Base-by-base conservation (phyloP, 2,113 vertebrate species). In the Fregata magnificens region DNA sequence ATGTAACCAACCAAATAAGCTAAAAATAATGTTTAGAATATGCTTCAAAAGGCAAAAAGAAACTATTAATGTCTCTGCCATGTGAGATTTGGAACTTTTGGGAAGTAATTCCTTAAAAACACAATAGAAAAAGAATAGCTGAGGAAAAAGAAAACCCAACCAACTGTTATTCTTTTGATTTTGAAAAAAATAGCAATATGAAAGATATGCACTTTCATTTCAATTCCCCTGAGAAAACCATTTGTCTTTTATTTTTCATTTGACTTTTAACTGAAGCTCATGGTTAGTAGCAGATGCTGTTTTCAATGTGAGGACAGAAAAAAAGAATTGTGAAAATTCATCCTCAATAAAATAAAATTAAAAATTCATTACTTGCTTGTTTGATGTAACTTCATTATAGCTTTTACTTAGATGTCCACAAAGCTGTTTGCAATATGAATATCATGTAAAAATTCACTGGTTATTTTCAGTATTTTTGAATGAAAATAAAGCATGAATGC, bases 81-180 rank as follows among this genome's bases (percentile, higher is more conserved):
- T 26, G 16, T 6, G 9, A 79, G 19, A 44, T 45, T 67, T 79
- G 4, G 11, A 88, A 82, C 13, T n/a, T 82, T 11, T 50, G 16
- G 17, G 19, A 44, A 29, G 2, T 0, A 72, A n/a, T 47, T 40
- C 7, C 19, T 82, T 38, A 16, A 73, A 67, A 62, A 15, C 6
- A 38, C 7, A 69, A 13, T 2, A 25, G 13, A 19, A 28, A 61
- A 55, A 49, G 0, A 55, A 36, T 9, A 85, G 3, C 2, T 79
- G 7, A 53, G 4, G 11, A 6, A 42, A 67, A n/a, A 5, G 8
- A 31, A 6, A 10, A 32, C 15, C 4, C 5, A 38, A 55, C 1
- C 2, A 13, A 62, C 4, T 9, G 0, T 10, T 65, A 59, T 10
- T 61, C 7, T 56, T 72, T 70, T 47, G 5, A 44, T 44, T 73